Base-by-base conservation (phyloP, 2,113 vertebrate genomes). In the Odocoileus virginianus region DNA sequence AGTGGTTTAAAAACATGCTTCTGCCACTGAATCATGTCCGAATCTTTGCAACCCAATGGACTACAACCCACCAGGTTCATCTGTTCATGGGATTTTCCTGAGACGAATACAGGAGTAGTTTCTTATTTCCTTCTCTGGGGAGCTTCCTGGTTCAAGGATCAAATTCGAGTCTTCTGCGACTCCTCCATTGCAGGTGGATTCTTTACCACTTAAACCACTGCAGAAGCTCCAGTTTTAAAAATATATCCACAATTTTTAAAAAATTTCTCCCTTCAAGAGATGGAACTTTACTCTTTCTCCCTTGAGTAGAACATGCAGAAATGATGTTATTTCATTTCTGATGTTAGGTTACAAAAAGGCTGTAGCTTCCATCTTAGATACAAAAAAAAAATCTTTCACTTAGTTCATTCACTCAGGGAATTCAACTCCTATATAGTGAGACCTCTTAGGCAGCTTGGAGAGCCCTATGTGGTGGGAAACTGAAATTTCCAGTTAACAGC, bases 111-210 rank as follows among this genome's bases (percentile, higher is more conserved):
- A 43, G 25, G 23, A 76, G 3, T 76, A 43, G 71, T 25, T 76
- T 76, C 36, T 76, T 43, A 15, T 76, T 76, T 76, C 40, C 40
- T 43, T 43, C 71, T 76, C 71, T 76, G 40, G 71, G 71, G 6
- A 76, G 27, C 40, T 14, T 43, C 23, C 71, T 76, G 71, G 23
- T 27, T 76, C 36, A 76, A 27, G 23, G 40, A 76, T 76, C 71
- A 76, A 27, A 76, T 27, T 4, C 14, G 12, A 43, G 71, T 76
- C 71, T 76, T 27, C 23, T 1, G 0, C 0, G 1, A 76, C 40
- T 76, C 40, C 40, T 76, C 11, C 2, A 25, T 4, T 76, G 23
- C 23, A 7, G 23, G 40, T 43, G 71, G 40, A 76, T 76, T 76
- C 71, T 76, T 76, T 43, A 76, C 12, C 71, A 76, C 71, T 43